A percentile compares a stretch with the other conserved stretches of the same genome.
These are phyloP conservation scores for Zaprionus gabonicus DNA, from an alignment of 1,140 invertebrate genomes.

Conservation along the genomic window DNA sequence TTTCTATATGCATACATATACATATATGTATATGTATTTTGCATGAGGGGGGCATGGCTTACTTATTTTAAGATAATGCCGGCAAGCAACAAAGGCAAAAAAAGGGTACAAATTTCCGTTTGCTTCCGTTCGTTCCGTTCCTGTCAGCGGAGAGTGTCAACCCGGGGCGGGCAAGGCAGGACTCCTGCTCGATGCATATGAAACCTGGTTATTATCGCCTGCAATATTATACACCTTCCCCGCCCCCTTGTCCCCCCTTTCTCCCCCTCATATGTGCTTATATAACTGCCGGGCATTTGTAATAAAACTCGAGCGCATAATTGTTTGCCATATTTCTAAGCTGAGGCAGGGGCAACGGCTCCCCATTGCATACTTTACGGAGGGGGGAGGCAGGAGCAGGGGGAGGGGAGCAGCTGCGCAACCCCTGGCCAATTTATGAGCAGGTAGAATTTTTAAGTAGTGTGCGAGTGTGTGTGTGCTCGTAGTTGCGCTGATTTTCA, in stretches of 20 bases:
- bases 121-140: slow-evolving; percentile 60
- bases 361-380: slow-evolving; percentile 54
- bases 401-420: slow-evolving; percentile 21
- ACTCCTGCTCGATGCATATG: slow-evolving; percentile 51
- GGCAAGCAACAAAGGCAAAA: slow-evolving; percentile 59
- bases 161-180: slow-evolving; percentile 20
- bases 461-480: slow-evolving; percentile 46
- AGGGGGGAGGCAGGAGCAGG: neutral
- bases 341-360: slow-evolving; percentile 45
- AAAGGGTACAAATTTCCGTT: slow-evolving; percentile 79
- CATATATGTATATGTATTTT: slow-evolving; percentile 2
- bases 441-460: slow-evolving; percentile 80
- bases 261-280: slow-evolving; percentile 37
- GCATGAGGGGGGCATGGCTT: slow-evolving; percentile 52
- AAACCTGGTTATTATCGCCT: slow-evolving; percentile 78
- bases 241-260: neutral
- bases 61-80: slow-evolving; percentile 81
- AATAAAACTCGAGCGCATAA: slow-evolving; percentile 81
- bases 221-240: slow-evolving; percentile 53
- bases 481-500: slow-evolving; percentile 65
- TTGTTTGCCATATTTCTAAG: slow-evolving; percentile 79
- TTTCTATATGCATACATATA: slow-evolving; percentile 1
- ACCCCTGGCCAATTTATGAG: slow-evolving; percentile 73
- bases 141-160: slow-evolving; percentile 62
- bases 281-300: slow-evolving; percentile 81